Percentiles rank a stretch among this genome's conserved stretches.
These are phyloP conservation scores for Eriosoma lanigerum DNA, from an alignment of 1,140 invertebrate genomes.

Conservation along the genomic window DNA sequence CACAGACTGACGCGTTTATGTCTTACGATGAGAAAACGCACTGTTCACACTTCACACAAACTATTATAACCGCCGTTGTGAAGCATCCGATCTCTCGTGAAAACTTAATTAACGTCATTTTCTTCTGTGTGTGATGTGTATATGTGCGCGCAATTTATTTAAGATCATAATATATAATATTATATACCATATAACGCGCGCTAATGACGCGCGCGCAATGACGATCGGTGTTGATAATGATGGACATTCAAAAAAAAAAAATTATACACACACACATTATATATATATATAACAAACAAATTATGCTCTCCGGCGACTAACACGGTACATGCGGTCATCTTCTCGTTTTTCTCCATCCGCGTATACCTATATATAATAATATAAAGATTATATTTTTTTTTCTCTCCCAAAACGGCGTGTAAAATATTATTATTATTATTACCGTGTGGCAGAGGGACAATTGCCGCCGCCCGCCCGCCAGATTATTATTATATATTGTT, in stretches of 20 bases:
- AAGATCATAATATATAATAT: conserved; percentile 7
- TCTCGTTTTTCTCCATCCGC: background rate
- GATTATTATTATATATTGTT: background rate
- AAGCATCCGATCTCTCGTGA: conserved; percentile 27
- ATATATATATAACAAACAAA: conserved; percentile 36
- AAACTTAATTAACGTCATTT: conserved; percentile 47
- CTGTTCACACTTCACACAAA: conserved; percentile 47
- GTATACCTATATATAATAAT: background rate
- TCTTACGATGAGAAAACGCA: conserved; percentile 36
- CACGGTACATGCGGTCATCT: background rate
- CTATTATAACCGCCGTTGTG: background rate
- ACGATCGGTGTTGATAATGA: background rate
- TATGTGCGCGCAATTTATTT: conserved; percentile 44
- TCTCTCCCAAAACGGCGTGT: conserved; percentile 21
- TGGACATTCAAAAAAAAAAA: conserved; percentile 9
- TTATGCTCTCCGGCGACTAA: conserved; percentile 30
- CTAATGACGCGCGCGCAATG: conserved; percentile 35
- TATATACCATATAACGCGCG: conserved; percentile 40
- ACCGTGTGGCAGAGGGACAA: background rate
- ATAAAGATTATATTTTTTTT: conserved; percentile 22
- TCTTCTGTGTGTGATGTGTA: no score
- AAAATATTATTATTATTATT: conserved; percentile 25
- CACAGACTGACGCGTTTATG: background rate
- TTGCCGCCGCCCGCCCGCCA: background rate
- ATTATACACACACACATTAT: conserved; percentile 4